Evolutionary conservation across 1,140 invertebrate genomes (phyloP).

Genomic region (Pinna nobilis): DNA sequence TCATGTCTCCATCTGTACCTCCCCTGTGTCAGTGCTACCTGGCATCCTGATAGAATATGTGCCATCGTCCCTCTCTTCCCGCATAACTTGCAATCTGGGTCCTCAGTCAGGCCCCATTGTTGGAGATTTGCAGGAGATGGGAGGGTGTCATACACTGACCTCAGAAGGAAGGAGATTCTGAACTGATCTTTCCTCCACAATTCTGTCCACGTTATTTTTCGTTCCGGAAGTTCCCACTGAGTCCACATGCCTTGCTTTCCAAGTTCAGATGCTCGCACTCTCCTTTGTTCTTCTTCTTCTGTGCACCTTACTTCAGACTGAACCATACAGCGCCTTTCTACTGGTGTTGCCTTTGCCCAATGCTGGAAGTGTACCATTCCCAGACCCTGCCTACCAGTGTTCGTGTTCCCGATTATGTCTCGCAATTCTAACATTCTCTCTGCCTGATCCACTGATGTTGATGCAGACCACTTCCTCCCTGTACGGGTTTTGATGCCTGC

Average conservation of each 20-base stretch:
- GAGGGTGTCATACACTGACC: slow-evolving; percentile 14
- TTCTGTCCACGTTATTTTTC: slow-evolving; percentile 7
- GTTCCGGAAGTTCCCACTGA: slow-evolving; percentile 3
- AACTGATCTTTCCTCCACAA: slow-evolving; percentile 20
- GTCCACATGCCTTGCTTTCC: slow-evolving; percentile 2
- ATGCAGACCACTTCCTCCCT: slow-evolving; percentile 7
- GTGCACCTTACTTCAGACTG: slow-evolving; percentile 3
- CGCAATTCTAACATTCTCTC: neutral
- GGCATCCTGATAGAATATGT: slow-evolving; percentile 15
- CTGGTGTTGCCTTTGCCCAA: slow-evolving; percentile 6
- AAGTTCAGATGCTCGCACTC: slow-evolving; percentile 1
- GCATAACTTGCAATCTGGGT: slow-evolving; percentile 9
- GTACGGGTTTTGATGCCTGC: slow-evolving; percentile 26
- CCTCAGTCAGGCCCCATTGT: neutral
- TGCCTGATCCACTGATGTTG: slow-evolving; percentile 16
- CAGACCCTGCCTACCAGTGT: slow-evolving; percentile 4
- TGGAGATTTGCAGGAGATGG: slow-evolving; percentile 1
- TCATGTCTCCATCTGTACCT: slow-evolving; percentile 31
- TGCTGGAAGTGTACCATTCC: slow-evolving; percentile 20
- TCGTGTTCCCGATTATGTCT: slow-evolving; percentile 17
- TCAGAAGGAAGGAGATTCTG: slow-evolving; percentile 5
- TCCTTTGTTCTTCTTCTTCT: neutral
- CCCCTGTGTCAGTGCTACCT: slow-evolving; percentile 21
- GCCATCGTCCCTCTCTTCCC: slow-evolving; percentile 9
- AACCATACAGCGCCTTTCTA: slow-evolving; percentile 18